Percentiles rank a stretch among this genome's conserved stretches.
These are phyloP conservation scores for Bombyx mandarina DNA, from an alignment of 1,140 invertebrate genomes.

Conservation along the genomic window DNA sequence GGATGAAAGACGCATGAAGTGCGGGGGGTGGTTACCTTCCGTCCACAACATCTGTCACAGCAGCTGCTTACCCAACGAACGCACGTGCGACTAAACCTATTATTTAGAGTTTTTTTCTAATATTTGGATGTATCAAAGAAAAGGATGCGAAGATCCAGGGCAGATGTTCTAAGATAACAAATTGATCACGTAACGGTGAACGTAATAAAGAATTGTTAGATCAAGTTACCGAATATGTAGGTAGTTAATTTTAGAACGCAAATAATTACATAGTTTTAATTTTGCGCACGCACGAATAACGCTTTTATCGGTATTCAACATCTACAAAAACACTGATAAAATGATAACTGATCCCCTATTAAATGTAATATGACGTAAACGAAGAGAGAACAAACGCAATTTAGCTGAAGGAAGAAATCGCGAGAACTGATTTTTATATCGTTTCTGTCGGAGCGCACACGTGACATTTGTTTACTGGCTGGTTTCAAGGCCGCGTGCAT, in stretches of 20 bases:
- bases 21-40: constrained; percentile 31
- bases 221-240: not conserved
- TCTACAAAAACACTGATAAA: not conserved
- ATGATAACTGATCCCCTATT: constrained; percentile 2
- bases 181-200: not conserved
- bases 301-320: not conserved
- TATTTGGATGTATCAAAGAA: constrained; percentile 36
- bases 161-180: not conserved
- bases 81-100: constrained; percentile 63
- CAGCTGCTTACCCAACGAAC: constrained; percentile 48
- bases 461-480: constrained; percentile 53
- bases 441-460: constrained; percentile 34
- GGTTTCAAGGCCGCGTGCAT: constrained; percentile 46
- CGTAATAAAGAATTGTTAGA: not conserved
- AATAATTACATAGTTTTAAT: not conserved
- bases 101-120: constrained; percentile 49
- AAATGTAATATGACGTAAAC: constrained; percentile 13
- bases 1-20: constrained; percentile 6
- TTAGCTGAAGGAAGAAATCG: constrained; percentile 9
- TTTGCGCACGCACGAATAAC: not conserved
- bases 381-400: constrained; percentile 10
- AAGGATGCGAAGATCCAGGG: constrained; percentile 8
- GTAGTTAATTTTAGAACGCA: not conserved
- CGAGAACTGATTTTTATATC: constrained; percentile 15
- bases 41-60: constrained; percentile 59